Evolutionary conservation across 2,113 vertebrate species (phyloP).

Genomic region (Lycocorax pyrrhopterus): DNA sequence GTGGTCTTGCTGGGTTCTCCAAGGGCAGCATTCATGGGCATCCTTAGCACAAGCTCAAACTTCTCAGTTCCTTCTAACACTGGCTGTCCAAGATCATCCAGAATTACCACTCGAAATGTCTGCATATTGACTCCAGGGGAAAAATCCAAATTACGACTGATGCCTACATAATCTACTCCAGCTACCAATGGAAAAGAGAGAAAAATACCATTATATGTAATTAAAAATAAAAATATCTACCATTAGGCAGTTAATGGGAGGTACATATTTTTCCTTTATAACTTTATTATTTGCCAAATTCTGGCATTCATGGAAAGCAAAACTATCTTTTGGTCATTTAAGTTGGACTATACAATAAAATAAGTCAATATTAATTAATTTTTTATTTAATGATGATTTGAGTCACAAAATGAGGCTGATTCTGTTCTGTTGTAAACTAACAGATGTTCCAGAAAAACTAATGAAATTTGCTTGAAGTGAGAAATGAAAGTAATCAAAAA

Average conservation of each 20-base stretch:
- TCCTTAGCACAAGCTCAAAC: conserved; percentile 88
- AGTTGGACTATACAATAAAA: background rate
- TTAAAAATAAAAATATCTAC: background rate
- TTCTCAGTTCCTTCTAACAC: conserved; percentile 88
- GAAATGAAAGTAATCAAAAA: background rate
- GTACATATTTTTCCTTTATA: background rate
- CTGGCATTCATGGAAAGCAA: background rate
- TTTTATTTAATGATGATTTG: background rate
- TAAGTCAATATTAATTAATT: background rate
- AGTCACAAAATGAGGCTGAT: background rate
- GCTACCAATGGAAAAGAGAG: conserved; percentile 69
- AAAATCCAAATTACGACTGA: conserved; percentile 90
- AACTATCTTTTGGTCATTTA: background rate
- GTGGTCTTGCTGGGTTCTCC: conserved; percentile 84
- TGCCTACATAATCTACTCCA: conserved; percentile 91
- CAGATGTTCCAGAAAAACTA: background rate
- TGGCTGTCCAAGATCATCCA: conserved; percentile 92
- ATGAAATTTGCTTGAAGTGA: background rate
- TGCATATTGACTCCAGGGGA: conserved; percentile 89
- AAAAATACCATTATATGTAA: background rate
- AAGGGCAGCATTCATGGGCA: conserved; percentile 88
- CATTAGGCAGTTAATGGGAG: background rate
- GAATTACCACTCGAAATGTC: conserved; percentile 80
- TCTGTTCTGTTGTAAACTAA: background rate
- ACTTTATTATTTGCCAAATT: background rate